Evolutionary conservation across 2,888 invertebrate species (phyloP).

Genomic region (Drosophila robusta): DNA sequence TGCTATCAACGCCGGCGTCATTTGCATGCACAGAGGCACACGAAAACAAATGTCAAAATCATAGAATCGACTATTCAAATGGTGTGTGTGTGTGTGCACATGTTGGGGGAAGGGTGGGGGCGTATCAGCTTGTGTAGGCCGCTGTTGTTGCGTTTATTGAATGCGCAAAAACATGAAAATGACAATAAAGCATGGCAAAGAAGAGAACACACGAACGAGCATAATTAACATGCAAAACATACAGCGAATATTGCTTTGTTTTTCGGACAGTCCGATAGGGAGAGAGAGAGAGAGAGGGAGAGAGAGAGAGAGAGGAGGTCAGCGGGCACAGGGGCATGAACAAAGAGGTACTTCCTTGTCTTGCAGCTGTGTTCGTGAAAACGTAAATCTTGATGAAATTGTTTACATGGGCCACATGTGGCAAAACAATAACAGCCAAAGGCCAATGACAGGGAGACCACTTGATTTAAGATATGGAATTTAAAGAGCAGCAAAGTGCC

Average conservation of each 20-base stretch:
- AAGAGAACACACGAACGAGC: slow-evolving; percentile 26
- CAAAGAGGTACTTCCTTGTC: slow-evolving; percentile 2
- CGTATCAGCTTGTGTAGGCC: slow-evolving; percentile 37
- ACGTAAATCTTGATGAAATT: slow-evolving; percentile 53
- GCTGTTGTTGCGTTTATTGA: slow-evolving; percentile 69
- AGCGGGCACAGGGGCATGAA: not conserved
- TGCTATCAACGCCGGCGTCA: slow-evolving; percentile 68
- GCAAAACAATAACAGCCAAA: slow-evolving; percentile 16
- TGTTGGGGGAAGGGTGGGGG: not conserved
- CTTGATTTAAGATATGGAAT: slow-evolving; percentile 29
- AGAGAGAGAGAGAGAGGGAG: not conserved
- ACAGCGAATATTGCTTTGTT: slow-evolving; percentile 68
- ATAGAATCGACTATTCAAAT: slow-evolving; percentile 57
- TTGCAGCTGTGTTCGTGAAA: slow-evolving; percentile 26
- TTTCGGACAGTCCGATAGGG: slow-evolving; percentile 3
- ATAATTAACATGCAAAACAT: slow-evolving; percentile 78
- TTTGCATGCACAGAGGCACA: slow-evolving; percentile 71
- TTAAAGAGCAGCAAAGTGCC: slow-evolving; percentile 16
- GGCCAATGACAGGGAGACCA: slow-evolving; percentile 39
- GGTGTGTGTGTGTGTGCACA: not conserved
- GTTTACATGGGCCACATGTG: slow-evolving; percentile 43
- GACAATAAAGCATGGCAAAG: slow-evolving; percentile 62
- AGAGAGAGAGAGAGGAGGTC: not conserved
- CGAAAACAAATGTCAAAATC: slow-evolving; percentile 80
- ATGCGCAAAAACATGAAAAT: slow-evolving; percentile 75